phyloP scores from a whole-genome alignment of 2,113 vertebrate species.

The Rana temporaria region DNA sequence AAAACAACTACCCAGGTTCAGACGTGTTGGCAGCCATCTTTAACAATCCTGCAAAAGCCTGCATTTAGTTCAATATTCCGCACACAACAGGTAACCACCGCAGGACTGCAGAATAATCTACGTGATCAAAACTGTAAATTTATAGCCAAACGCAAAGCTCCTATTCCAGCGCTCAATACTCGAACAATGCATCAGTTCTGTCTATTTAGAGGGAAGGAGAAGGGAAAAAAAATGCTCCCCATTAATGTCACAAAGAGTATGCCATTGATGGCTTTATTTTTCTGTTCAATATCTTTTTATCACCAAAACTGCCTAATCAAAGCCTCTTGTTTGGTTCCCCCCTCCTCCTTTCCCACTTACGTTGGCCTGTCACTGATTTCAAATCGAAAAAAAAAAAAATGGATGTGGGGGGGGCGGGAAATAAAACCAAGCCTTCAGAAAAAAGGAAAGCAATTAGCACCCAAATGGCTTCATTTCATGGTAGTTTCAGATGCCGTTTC shows the following conservation, averaged over 20 bases:
- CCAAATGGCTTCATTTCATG: slow-evolving; percentile 70
- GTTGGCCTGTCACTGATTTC: slow-evolving; percentile 69
- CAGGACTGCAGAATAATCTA: slow-evolving; percentile 10
- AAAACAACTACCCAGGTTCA: neutral
- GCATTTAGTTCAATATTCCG: slow-evolving; percentile 19
- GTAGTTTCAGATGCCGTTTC: slow-evolving; percentile 64
- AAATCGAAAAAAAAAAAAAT: slow-evolving; percentile 58
- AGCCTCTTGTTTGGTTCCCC: slow-evolving; percentile 68
- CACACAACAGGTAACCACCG: slow-evolving; percentile 4
- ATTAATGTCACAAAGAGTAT: slow-evolving; percentile 69
- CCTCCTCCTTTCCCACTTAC: slow-evolving; percentile 58
- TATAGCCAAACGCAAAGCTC: slow-evolving; percentile 18
- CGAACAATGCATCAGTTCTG: slow-evolving; percentile 17
- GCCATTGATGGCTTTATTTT: slow-evolving; percentile 61
- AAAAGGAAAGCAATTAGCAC: slow-evolving; percentile 78
- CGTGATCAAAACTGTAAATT: slow-evolving; percentile 32
- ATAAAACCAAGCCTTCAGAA: slow-evolving; percentile 60
- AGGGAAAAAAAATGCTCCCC: slow-evolving; percentile 67
- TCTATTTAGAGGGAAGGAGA: slow-evolving; percentile 27
- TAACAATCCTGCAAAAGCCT: neutral
- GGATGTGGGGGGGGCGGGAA: too few species aligned
- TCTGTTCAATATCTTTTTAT: slow-evolving; percentile 69
- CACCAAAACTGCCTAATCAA: slow-evolving; percentile 74
- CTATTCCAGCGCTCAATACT: neutral
- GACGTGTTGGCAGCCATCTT: neutral